A percentile compares a stretch with the other conserved stretches of the same genome.
These are phyloP conservation scores for Ptilorrhoa leucosticta DNA, from an alignment of 2,113 vertebrate genomes.

Conservation along the genomic window DNA sequence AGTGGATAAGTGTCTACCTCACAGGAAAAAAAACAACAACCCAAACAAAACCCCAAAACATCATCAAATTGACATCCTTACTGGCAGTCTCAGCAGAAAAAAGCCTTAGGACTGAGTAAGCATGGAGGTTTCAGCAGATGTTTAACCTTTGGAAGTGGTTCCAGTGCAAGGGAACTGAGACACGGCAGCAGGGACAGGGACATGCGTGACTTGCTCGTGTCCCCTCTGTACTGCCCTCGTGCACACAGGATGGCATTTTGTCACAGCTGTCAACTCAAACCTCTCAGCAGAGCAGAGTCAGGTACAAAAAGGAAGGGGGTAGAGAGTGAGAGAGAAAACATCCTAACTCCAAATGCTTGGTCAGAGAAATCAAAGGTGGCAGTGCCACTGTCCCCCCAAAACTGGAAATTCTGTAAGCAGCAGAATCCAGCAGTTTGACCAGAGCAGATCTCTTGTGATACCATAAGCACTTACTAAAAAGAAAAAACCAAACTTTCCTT, in stretches of 20 bases:
- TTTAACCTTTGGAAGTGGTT: not conserved
- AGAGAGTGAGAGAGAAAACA: not conserved
- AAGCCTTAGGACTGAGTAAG: not conserved
- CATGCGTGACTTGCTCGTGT: fast-evolving
- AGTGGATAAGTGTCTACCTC: not conserved
- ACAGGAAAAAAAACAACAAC: not conserved
- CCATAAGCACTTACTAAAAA: not conserved
- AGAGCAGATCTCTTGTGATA: not conserved
- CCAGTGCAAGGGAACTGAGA: not conserved
- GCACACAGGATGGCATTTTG: fast-evolving
- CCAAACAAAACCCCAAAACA: not conserved
- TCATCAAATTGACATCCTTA: not conserved
- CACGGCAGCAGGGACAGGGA: not conserved
- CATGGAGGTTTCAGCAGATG: not conserved
- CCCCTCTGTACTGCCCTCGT: fast-evolving
- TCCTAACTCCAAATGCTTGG: not conserved
- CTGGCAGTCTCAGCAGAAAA: not conserved
- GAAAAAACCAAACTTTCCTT: not conserved
- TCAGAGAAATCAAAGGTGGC: not conserved
- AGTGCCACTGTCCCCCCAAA: too few species aligned
- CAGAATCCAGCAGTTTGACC: not conserved
- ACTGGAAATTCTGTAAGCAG: not conserved
- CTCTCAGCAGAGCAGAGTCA: not conserved
- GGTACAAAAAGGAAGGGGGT: not conserved
- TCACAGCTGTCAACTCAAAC: not conserved